Conservation (phyloP, 2,888 invertebrate species). For the Dioctria rufipes region DNA sequence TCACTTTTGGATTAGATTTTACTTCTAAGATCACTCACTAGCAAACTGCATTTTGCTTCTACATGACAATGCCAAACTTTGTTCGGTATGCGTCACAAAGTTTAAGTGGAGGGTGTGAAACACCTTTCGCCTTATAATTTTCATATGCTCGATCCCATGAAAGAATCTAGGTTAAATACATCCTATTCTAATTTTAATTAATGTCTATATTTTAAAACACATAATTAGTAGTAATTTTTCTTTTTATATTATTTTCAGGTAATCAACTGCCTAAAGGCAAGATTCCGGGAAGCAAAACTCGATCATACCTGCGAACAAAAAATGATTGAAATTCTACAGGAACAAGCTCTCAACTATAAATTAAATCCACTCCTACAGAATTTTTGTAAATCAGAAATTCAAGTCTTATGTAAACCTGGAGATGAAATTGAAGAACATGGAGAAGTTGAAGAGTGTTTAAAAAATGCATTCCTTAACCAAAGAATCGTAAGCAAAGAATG, state of each 20-base stretch:
- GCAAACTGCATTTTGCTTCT: no score
- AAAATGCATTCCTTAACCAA: conserved; percentile 83
- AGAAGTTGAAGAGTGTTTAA: conserved; percentile 90
- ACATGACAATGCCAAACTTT: no score
- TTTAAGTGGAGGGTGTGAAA: no score
- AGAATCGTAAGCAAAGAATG: conserved; percentile 83
- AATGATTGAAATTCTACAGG: conserved; percentile 85
- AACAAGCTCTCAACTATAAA: conserved; percentile 92
- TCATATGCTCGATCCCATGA: no score
- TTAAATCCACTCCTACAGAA: conserved; percentile 89
- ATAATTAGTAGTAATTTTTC: neutral
- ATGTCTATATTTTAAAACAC: conserved; percentile 3
- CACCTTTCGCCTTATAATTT: no score
- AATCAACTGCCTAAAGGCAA: conserved; percentile 85
- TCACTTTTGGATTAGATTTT: no score
- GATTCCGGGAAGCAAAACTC: conserved; percentile 83
- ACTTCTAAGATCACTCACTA: no score
- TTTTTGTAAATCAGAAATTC: conserved; percentile 83
- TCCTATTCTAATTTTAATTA: neutral
- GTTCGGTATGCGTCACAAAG: no score
- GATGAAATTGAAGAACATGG: conserved; percentile 71
- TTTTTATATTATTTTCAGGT: conserved; percentile 65
- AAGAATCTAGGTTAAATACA: no score
- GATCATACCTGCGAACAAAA: conserved; percentile 85
- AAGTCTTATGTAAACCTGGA: conserved; percentile 74